Evolutionary conservation across 2,888 invertebrate genomes (phyloP).

Genomic region (Syrista parreyssii): DNA sequence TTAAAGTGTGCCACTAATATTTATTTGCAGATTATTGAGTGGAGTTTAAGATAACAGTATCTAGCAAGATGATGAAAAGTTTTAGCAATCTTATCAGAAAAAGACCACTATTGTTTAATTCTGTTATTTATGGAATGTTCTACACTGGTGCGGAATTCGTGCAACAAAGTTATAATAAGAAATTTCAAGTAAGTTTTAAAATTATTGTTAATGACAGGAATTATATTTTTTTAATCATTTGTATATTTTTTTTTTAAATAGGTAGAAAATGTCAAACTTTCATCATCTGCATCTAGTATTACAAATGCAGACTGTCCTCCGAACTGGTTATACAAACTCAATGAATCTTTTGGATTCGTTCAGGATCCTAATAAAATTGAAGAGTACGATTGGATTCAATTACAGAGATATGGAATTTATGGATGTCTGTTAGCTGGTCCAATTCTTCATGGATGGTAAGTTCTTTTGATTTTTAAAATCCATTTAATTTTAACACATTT

Average conservation of each 20-base stretch:
- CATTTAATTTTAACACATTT: neutral
- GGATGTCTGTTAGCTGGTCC: slow-evolving; percentile 56
- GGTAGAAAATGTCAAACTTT: neutral
- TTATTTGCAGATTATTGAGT: neutral
- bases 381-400: slow-evolving; percentile 52
- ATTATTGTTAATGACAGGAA: neutral
- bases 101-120: slow-evolving; percentile 63
- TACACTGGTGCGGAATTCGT: slow-evolving; percentile 84
- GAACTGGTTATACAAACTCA: slow-evolving; percentile 28
- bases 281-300: slow-evolving; percentile 7
- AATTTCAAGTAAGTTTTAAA: slow-evolving; percentile 71
- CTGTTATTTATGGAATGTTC: slow-evolving; percentile 78
- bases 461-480: slow-evolving; percentile 6
- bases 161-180: slow-evolving; percentile 79
- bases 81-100: slow-evolving; percentile 33
- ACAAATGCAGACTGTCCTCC: neutral
- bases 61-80: slow-evolving; percentile 28
- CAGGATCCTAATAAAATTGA: slow-evolving; percentile 21
- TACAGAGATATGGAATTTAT: slow-evolving; percentile 54
- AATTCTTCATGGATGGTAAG: slow-evolving; percentile 55
- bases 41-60: slow-evolving; percentile 31
- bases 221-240: neutral
- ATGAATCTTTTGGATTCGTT: slow-evolving; percentile 35
- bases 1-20: neutral
- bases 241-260: neutral